These are phyloP conservation scores for Taenioides sp. DNA, from an alignment of 2,797 vertebrate genomes.

Conservation along the genomic window DNA sequence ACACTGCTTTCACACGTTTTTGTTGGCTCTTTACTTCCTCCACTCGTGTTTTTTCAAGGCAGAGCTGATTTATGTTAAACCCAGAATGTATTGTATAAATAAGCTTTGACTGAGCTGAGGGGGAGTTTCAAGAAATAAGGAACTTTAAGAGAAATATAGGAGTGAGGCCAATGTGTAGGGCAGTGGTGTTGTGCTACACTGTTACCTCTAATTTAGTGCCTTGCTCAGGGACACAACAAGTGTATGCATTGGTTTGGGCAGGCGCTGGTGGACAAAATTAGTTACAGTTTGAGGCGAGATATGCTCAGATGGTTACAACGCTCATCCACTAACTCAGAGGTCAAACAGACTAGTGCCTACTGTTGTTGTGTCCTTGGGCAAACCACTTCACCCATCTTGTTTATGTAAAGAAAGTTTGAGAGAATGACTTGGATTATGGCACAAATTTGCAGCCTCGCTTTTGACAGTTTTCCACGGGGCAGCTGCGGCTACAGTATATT, in stretches of 20 bases:
- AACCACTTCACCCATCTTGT: no score
- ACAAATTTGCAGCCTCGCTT: no score
- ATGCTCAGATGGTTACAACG: not conserved
- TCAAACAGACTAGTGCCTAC: no score
- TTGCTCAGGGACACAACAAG: not conserved
- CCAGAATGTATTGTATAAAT: conserved; percentile 11
- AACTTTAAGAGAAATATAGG: not conserved
- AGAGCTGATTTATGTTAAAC: conserved; percentile 33
- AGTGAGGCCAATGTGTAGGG: not conserved
- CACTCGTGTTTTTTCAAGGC: conserved; percentile 29
- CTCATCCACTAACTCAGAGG: not conserved
- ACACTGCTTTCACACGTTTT: conserved; percentile 38
- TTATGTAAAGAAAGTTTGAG: no score
- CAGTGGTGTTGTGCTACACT: not conserved
- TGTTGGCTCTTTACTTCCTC: conserved; percentile 14
- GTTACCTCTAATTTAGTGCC: not conserved
- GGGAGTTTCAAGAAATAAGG: not conserved
- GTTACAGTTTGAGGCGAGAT: not conserved
- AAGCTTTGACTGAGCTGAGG: not conserved
- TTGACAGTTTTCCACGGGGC: no score
- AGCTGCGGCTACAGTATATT: no score
- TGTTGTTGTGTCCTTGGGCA: no score
- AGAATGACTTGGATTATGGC: no score
- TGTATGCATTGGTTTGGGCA: not conserved
- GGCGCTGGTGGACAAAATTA: not conserved